A percentile compares a stretch with the other conserved stretches of the same genome.
phyloP scores from a whole-genome alignment of 2,797 vertebrate genomes.

The Enteromius fasciolatus region DNA sequence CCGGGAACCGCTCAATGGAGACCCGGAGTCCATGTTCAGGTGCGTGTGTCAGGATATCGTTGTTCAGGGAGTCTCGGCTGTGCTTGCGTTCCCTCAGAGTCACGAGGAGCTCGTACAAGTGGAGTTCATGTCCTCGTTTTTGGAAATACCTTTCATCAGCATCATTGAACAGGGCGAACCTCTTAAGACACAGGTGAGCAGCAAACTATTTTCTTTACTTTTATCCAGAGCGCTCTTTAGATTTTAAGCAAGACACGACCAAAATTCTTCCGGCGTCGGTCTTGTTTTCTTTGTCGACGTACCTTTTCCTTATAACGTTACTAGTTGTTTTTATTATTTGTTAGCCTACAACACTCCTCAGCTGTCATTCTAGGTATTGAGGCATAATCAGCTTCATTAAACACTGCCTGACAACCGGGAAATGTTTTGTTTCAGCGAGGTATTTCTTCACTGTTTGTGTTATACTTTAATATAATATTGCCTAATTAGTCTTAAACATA shows the following conservation, averaged over 20 bases:
- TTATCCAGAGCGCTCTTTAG: background rate
- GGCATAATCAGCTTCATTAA: background rate
- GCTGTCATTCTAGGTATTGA: background rate
- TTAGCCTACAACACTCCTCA: background rate
- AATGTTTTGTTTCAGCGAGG: background rate
- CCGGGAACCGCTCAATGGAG: slow-evolving; percentile 78
- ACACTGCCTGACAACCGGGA: background rate
- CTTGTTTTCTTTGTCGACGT: background rate
- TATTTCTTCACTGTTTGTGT: background rate
- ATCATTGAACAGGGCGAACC: slow-evolving; percentile 84
- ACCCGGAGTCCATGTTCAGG: slow-evolving; percentile 87
- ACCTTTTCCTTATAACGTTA: background rate
- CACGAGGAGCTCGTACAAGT: slow-evolving; percentile 88
- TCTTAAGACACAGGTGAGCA: slow-evolving; percentile 83
- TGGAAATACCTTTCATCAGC: slow-evolving; percentile 92
- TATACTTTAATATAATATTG: background rate
- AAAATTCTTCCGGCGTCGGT: background rate
- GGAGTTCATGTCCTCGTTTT: slow-evolving; percentile 88
- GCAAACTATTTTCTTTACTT: slow-evolving; percentile 3
- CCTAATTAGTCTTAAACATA: background rate
- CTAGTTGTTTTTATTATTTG: background rate
- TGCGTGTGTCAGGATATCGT: slow-evolving; percentile 87
- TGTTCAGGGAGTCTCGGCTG: slow-evolving; percentile 84
- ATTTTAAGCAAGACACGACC: background rate
- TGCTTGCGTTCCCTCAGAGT: slow-evolving; percentile 90